Conservation (phyloP, 2,113 vertebrate genomes). For the Nesogale talazaci region DNA sequence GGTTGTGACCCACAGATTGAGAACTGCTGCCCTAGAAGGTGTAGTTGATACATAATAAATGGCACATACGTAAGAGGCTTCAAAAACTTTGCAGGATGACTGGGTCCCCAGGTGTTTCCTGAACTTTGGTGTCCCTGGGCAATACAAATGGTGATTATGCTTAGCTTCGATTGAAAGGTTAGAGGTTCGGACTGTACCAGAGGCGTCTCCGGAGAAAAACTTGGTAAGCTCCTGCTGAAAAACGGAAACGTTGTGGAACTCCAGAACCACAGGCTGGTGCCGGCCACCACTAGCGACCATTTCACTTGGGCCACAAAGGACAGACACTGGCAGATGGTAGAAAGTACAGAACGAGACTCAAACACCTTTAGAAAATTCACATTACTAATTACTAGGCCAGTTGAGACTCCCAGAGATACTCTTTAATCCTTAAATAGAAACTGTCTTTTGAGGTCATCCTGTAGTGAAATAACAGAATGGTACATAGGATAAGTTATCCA, state of each 20-base stretch:
- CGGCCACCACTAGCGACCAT: background rate
- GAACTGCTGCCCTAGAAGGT: background rate
- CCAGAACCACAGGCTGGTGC: background rate
- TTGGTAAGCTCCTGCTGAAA: background rate
- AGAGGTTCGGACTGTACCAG: background rate
- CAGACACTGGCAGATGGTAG: background rate
- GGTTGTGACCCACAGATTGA: no score
- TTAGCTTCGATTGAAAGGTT: background rate
- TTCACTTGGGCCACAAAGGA: background rate
- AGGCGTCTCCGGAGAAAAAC: background rate
- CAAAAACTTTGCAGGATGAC: background rate
- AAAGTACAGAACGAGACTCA: background rate
- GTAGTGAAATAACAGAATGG: background rate
- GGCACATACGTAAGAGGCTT: background rate
- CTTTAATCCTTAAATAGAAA: background rate
- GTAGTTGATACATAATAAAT: background rate
- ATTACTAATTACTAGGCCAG: background rate
- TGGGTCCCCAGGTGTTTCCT: background rate
- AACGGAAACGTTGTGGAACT: background rate
- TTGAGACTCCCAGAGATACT: background rate
- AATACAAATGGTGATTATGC: background rate
- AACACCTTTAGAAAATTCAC: background rate
- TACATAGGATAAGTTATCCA: no score
- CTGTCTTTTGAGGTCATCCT: background rate
- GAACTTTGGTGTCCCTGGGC: background rate